Evolutionary conservation across 2,797 vertebrate genomes (phyloP), one percentile per base, ranked within the genome.

Genomic region (Cynodonichthys magdalenae): DNA sequence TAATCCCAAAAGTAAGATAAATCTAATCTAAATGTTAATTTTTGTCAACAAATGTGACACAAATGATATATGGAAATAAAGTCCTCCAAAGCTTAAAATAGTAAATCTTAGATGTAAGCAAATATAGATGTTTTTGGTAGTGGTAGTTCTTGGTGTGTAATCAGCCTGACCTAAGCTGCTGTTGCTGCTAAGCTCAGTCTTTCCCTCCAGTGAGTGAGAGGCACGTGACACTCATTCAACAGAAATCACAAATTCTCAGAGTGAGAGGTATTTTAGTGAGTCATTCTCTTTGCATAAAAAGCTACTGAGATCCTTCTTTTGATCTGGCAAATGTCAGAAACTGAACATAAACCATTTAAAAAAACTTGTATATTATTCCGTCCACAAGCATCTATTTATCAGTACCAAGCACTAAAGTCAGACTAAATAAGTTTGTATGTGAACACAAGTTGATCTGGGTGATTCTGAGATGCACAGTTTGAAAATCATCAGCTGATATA

Each of bases 151-250:
- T 82, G 82, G 81, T 89, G 81, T 85, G 69, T 52, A 69, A 75
- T 78, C 73, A 83, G 72, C 59, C 63, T 59, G 62, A 84, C 68
- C 75, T 80, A 82, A 83, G 69, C 69, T 53, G 59, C 84, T 88
- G 87, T 89, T 91, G 87, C 89, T 91, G 86, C 90, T 87, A 89
- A 83, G 85, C 80, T 72, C 71, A 74, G 34, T 59, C 49, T 80
- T 83, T 89, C 81, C 80, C 76, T 81, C 80, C 80, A 75, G 41
- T 80, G 73, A 84, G 66, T 63, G 55, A 49, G 67, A 85, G 62
- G 51, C 84, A 87, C 44, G 63, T 87, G 87, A 83, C 75, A 70
- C 59, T 65, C 70, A 77, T 66, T 88, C 75, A 83, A 78, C 61
- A 49, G 66, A 77, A 83, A 80, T 82, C 72, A 79, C 73, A 82